phyloP scores from a whole-genome alignment of 2,888 invertebrate genomes.

The Bombyx huttoni region DNA sequence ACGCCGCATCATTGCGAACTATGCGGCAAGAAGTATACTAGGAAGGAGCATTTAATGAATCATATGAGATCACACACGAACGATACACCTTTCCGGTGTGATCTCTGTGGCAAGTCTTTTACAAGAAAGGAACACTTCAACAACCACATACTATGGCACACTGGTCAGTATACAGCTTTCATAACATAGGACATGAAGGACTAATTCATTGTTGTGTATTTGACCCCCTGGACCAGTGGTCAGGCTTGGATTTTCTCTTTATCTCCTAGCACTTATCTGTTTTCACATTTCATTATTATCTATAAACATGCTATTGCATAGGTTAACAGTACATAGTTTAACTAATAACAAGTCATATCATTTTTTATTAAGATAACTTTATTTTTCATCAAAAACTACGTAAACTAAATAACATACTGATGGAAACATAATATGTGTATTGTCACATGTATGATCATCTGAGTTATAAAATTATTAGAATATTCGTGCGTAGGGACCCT shows the following conservation, averaged over 20 bases:
- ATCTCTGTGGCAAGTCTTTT: slow-evolving; percentile 90
- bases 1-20: slow-evolving; percentile 90
- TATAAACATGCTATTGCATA: too few relatives aligned
- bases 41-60: slow-evolving; percentile 90
- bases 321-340: too few relatives aligned
- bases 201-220: neutral
- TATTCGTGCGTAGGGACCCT: too few relatives aligned
- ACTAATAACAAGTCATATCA: too few relatives aligned
- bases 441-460: too few relatives aligned
- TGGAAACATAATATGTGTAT: too few relatives aligned
- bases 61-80: slow-evolving; percentile 91
- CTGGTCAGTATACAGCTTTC: slow-evolving; percentile 69
- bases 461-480: too few relatives aligned
- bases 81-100: slow-evolving; percentile 89
- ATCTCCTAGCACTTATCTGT: neutral
- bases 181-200: slow-evolving; percentile 8
- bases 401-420: too few relatives aligned
- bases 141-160: slow-evolving; percentile 92
- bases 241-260: slow-evolving; percentile 35
- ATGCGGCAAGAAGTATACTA: slow-evolving; percentile 90
- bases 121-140: slow-evolving; percentile 91
- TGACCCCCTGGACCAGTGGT: slow-evolving; percentile 7
- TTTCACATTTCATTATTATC: too few relatives aligned
- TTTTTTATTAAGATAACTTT: too few relatives aligned
- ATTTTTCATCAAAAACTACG: too few relatives aligned